A percentile compares a stretch with the other conserved stretches of the same genome.
Conservation (phyloP, 2,888 invertebrate species). For the Diarsia mendica region DNA sequence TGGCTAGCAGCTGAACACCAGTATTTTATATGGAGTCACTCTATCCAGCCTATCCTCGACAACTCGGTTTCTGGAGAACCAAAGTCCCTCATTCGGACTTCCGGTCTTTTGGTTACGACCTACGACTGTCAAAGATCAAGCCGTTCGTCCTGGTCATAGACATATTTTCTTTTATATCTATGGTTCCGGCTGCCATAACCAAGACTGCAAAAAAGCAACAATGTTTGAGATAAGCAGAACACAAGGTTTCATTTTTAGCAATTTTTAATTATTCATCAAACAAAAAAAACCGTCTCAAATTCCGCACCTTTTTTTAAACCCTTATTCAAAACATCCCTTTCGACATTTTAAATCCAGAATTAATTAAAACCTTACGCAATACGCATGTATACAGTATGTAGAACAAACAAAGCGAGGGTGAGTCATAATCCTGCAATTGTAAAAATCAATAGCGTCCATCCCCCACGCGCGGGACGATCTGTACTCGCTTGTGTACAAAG, state of each 20-base stretch:
- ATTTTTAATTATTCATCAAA: background rate
- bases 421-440: constrained; percentile 83
- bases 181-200: background rate
- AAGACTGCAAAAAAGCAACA: background rate
- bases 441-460: constrained; percentile 85
- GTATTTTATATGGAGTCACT: background rate
- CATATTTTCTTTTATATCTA: background rate
- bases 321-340: background rate
- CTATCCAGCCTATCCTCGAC: too few species aligned
- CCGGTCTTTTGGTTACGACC: too few species aligned
- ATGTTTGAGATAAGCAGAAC: background rate
- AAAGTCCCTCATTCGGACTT: background rate
- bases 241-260: background rate
- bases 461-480: constrained; percentile 71
- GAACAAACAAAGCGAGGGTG: constrained; percentile 71
- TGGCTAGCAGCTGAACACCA: background rate
- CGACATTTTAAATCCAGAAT: constrained; percentile 45
- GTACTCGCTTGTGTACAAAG: constrained; percentile 78
- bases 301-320: background rate
- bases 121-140: background rate
- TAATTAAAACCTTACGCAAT: constrained; percentile 48
- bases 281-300: background rate
- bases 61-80: too few species aligned
- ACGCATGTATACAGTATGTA: constrained; percentile 45
- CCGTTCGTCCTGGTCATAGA: background rate